These are phyloP conservation scores for Danionella cerebrum DNA, from an alignment of 2,113 vertebrate genomes.

Conservation along the genomic window DNA sequence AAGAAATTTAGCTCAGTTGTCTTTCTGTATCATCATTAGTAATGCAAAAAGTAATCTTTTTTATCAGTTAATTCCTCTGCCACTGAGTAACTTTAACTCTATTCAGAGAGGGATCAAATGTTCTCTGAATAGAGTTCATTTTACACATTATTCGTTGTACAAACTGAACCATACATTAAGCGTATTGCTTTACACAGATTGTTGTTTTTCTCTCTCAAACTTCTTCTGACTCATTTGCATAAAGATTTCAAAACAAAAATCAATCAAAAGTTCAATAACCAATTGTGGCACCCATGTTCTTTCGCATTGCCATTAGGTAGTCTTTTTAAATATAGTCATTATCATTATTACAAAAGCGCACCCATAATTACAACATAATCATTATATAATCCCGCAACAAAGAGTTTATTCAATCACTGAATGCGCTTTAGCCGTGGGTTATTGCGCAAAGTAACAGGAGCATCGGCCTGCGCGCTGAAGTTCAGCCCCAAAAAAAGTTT, in stretches of 20 bases:
- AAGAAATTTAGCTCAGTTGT: no score
- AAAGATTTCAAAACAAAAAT: neutral
- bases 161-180: no score
- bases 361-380: constrained; percentile 97
- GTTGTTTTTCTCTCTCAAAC: neutral
- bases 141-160: no score
- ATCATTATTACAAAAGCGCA: constrained; percentile 83
- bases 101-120: no score
- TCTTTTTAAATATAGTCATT: constrained; percentile 75
- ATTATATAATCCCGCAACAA: constrained; percentile 99
- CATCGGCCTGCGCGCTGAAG: constrained; percentile 73
- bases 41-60: no score
- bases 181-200: no score
- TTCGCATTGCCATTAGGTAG: constrained; percentile 79
- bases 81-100: no score
- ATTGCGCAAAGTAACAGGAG: constrained; percentile 69
- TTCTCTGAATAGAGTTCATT: no score
- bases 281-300: no score
- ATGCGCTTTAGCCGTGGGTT: constrained; percentile 98
- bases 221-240: constrained; percentile 9
- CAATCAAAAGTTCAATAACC: no score
- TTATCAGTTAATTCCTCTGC: no score
- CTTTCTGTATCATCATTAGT: no score
- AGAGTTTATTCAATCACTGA: constrained; percentile 94
- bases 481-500: constrained; percentile 80